Evolutionary conservation across 2,888 invertebrate genomes (phyloP), one percentile per base, ranked within the genome.

Genomic region (Drosophila anomelani): DNA sequence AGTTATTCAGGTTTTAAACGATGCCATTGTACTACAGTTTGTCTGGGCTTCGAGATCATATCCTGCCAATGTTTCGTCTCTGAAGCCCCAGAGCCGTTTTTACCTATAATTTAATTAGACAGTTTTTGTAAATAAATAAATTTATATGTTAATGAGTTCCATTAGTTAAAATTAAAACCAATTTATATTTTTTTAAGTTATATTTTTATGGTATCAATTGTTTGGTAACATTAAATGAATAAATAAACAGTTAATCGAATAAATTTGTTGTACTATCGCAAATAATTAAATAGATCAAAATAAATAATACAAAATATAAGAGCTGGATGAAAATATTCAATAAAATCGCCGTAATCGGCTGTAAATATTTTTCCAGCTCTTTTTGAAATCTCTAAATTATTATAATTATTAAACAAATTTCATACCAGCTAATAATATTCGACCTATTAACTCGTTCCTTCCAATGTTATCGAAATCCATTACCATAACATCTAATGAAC

Each of bases 391-490:
- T 9, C 0, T 26, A 15, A 26, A 15, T 46, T 9, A 46, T 46
- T 0, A 26, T 26, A 39, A 29, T 38, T 29, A 29, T 7, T 29
- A 29, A 6, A 29, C 7, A 23, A 10, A n/a, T n/a, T 32, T 66
- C 86, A 90, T 81, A 96, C 98, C 98, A 90, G 98, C 98, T 89
- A 98, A 94, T 82, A 97, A 95, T 93, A 98, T 98, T 91, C 98
- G 95, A 15, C 98, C 98, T 90, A 98, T 98, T 84, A 98, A 94
- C 93, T 98, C 98, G 91, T 98, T 98, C 79, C 98, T 94, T 55
- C 98, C 98, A 83, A 98, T 97, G 92, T 98, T 98, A 93, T 98
- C 98, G 92, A 98, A 98, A 93, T 98, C 98, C 98, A 98, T 98
- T 69, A 98, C 98, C 94, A 96, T 96, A 23, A 98, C 97, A 90